phyloP scores from a whole-genome alignment of 2,888 invertebrate genomes.

The Drosophila planitibia region DNA sequence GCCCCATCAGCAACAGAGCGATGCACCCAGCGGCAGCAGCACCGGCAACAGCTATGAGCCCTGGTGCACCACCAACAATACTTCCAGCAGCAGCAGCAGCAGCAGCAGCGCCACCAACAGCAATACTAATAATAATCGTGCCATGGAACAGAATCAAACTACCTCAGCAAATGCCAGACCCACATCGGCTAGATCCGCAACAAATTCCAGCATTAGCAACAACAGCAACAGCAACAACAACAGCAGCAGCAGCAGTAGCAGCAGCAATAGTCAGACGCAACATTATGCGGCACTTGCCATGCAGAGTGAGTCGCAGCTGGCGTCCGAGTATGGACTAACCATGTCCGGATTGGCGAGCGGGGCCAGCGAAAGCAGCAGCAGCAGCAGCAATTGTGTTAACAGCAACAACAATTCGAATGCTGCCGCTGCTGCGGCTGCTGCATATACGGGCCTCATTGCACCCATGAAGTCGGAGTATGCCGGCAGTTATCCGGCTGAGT shows the following conservation, averaged over 20 bases:
- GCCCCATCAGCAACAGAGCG: conserved; percentile 47
- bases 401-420: conserved; percentile 16
- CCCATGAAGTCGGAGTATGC: conserved; percentile 82
- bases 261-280: conserved; percentile 36
- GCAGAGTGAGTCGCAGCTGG: conserved; percentile 82
- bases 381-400: conserved; percentile 22
- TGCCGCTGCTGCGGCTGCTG: conserved; percentile 24
- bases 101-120: conserved; percentile 16
- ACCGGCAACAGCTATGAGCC: conserved; percentile 31
- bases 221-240: conserved; percentile 29
- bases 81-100: conserved; percentile 13
- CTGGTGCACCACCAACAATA: conserved; percentile 60
- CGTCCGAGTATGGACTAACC: conserved; percentile 80
- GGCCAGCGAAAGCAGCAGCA: conserved; percentile 51
- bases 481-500: conserved; percentile 70
- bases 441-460: conserved; percentile 64
- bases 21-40: conserved; percentile 30
- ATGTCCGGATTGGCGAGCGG: conserved; percentile 76
- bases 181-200: conserved; percentile 20
- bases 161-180: conserved; percentile 60
- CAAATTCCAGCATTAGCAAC: conserved; percentile 29
- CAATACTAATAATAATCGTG: conserved; percentile 46
- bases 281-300: conserved; percentile 81
- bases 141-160: conserved; percentile 66
- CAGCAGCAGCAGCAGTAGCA: conserved; percentile 33